A percentile compares a stretch with the other conserved stretches of the same genome.
These are phyloP conservation scores for Babyrousa celebensis DNA, from an alignment of 2,797 vertebrate genomes.

Conservation along the genomic window DNA sequence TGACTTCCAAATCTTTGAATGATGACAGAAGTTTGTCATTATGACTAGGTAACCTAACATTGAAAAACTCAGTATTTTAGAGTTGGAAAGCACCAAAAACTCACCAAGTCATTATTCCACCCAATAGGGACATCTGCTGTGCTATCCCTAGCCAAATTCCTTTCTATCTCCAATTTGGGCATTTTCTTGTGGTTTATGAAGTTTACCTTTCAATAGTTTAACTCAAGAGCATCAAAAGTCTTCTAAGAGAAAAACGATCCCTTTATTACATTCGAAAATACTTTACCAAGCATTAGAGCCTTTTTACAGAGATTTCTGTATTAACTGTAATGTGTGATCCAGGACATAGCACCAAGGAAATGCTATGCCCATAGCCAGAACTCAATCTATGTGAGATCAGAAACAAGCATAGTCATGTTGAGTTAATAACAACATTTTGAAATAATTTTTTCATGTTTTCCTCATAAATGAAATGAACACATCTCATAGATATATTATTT, in stretches of 20 bases:
- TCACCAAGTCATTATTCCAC: neutral
- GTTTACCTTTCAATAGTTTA: neutral
- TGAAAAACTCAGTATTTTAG: neutral
- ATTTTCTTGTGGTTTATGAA: neutral
- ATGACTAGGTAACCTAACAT: neutral
- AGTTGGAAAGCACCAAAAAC: neutral
- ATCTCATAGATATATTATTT: neutral
- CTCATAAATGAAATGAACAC: conserved; percentile 8
- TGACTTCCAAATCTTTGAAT: conserved; percentile 8
- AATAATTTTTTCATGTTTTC: neutral
- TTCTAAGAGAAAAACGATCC: neutral
- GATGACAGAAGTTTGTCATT: conserved; percentile 13
- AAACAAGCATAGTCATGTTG: neutral
- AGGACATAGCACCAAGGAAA: neutral
- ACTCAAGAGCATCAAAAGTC: neutral
- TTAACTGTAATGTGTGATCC: neutral
- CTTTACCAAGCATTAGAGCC: neutral
- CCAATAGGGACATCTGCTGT: neutral
- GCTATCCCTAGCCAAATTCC: neutral
- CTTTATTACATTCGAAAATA: neutral
- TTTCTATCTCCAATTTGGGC: neutral
- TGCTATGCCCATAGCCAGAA: neutral
- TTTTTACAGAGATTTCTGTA: neutral
- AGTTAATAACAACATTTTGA: neutral
- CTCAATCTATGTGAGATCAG: neutral